Conservation (phyloP, 2,888 invertebrate species). For the Prosopocoilus inquinatus region DNA sequence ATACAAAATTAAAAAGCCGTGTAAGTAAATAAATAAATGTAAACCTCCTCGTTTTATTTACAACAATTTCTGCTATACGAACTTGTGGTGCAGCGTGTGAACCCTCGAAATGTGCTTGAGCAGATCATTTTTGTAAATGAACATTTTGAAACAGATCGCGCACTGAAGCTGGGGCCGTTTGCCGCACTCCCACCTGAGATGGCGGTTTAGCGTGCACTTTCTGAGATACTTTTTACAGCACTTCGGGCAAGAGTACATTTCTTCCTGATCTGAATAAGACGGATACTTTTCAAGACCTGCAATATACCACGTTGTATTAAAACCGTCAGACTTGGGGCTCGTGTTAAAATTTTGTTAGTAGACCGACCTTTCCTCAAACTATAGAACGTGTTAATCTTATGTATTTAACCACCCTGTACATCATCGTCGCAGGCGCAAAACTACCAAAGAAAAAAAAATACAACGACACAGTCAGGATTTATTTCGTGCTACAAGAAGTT, state of each 20-base stretch:
- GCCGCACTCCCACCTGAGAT: conserved; percentile 55
- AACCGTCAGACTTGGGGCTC: too few relatives aligned
- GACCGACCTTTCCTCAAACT: too few relatives aligned
- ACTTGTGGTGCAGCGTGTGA: conserved; percentile 2
- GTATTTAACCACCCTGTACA: too few relatives aligned
- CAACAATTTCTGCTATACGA: too few relatives aligned
- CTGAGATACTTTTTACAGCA: conserved; percentile 54
- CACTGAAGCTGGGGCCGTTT: conserved; percentile 52
- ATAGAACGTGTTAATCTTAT: too few relatives aligned
- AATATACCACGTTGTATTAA: neutral
- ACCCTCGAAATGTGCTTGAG: conserved; percentile 46
- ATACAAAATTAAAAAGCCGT: too few relatives aligned
- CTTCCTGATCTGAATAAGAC: conserved; percentile 39
- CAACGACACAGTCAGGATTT: neutral
- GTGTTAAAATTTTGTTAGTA: too few relatives aligned
- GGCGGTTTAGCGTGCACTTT: conserved; percentile 52
- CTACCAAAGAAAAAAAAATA: neutral
- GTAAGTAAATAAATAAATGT: too few relatives aligned
- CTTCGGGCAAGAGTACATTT: conserved; percentile 45
- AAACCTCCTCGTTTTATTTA: too few relatives aligned
- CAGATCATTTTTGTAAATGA: conserved; percentile 37
- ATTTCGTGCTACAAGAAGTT: neutral
- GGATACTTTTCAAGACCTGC: neutral
- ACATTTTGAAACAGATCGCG: conserved; percentile 27
- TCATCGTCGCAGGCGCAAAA: too few relatives aligned